phyloP scores from a whole-genome alignment of 2,888 invertebrate species.

The Pseudeuparius sepicola region DNA sequence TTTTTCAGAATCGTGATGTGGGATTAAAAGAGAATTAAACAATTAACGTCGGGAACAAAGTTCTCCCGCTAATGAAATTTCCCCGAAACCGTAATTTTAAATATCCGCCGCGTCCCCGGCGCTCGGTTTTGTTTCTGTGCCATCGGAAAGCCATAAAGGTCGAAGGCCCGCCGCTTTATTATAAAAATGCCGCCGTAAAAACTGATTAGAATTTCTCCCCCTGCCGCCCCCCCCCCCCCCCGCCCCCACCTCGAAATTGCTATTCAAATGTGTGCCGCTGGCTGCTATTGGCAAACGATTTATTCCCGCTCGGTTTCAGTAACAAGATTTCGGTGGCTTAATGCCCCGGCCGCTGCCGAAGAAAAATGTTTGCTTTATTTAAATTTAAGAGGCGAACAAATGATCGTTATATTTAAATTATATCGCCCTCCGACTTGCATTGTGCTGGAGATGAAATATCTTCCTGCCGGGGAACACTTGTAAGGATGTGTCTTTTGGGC shows the following conservation, averaged over 20 bases:
- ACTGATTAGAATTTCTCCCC: conserved; percentile 41
- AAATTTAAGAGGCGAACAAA: conserved; percentile 37
- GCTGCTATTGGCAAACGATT: conserved; percentile 41
- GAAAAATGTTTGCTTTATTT: conserved; percentile 41
- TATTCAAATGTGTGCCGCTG: conserved; percentile 39
- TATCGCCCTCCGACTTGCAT: conserved; percentile 12
- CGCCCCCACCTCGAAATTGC: conserved; percentile 41
- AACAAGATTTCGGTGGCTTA: conserved; percentile 38
- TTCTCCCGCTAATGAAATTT: too few relatives aligned
- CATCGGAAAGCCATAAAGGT: conserved; percentile 23
- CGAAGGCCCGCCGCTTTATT: too few relatives aligned
- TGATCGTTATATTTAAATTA: conserved; percentile 35
- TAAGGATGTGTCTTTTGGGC: too few relatives aligned
- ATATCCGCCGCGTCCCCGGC: too few relatives aligned
- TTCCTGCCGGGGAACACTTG: conserved; percentile 6
- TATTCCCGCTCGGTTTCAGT: conserved; percentile 38
- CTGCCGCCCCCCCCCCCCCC: too few relatives aligned
- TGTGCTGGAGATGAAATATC: conserved; percentile 3
- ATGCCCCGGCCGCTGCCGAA: conserved; percentile 30
- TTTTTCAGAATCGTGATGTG: too few relatives aligned
- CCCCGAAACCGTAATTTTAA: too few relatives aligned
- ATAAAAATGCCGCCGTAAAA: conserved; percentile 31
- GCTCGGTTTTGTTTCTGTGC: too few relatives aligned
- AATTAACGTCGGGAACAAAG: too few relatives aligned
- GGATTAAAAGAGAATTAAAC: too few relatives aligned